Percentiles rank a stretch among this genome's conserved stretches.
Conservation (phyloP, 2,797 vertebrate genomes). For the Phyllotis vaccarum region DNA sequence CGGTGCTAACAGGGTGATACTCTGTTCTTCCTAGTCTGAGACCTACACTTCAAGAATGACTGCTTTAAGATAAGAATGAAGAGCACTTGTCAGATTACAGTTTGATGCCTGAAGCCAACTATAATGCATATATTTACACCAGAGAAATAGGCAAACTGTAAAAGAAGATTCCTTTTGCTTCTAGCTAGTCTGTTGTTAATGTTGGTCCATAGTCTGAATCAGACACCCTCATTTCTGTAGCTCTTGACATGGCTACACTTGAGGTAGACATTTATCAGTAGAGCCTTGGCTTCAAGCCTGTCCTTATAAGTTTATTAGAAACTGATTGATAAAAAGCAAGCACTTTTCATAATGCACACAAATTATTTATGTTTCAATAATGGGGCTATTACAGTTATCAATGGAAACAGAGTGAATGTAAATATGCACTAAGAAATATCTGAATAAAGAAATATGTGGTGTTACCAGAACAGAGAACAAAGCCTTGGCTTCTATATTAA, state of each 20-base stretch:
- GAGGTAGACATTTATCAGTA: not conserved
- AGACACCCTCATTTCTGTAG: not conserved
- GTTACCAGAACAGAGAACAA: not conserved
- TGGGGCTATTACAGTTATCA: not conserved
- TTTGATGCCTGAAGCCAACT: not conserved
- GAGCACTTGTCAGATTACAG: not conserved
- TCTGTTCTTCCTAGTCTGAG: not conserved
- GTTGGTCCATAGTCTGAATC: not conserved
- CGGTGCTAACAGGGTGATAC: not conserved
- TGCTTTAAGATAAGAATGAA: not conserved
- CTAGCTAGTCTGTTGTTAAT: not conserved
- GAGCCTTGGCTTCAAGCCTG: not conserved
- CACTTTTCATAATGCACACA: not conserved
- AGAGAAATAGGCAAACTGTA: not conserved
- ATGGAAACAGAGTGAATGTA: not conserved
- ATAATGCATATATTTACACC: not conserved
- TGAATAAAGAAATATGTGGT: not conserved
- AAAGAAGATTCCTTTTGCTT: not conserved
- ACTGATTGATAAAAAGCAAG: not conserved
- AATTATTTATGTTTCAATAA: not conserved
- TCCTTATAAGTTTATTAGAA: not conserved
- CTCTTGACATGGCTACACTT: not conserved
- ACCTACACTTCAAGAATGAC: not conserved
- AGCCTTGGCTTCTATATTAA: not conserved
- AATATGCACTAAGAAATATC: accelerated